Evolutionary conservation across 2,888 invertebrate species (phyloP).

Genomic region (Tetheella fluctuosa): DNA sequence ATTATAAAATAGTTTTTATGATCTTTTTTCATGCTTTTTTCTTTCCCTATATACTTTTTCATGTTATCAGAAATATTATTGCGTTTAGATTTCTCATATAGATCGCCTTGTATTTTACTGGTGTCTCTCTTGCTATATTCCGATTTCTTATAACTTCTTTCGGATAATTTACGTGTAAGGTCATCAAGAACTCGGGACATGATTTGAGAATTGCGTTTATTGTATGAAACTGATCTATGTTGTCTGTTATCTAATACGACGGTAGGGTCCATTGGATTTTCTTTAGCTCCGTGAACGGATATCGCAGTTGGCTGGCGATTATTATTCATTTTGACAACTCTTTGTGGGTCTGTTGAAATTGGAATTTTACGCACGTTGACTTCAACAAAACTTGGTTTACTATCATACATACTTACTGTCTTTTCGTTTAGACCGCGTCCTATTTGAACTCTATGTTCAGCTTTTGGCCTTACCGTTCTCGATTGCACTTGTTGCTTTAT

Average conservation of each 20-base stretch:
- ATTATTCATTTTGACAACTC: constrained; percentile 37
- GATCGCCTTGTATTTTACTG: constrained; percentile 19
- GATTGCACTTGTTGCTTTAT: neutral
- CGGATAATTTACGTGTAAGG: constrained; percentile 35
- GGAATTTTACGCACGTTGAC: constrained; percentile 46
- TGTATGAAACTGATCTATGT: constrained; percentile 15
- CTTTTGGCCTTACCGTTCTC: neutral
- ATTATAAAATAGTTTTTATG: constrained; percentile 16
- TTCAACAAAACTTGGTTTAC: constrained; percentile 39
- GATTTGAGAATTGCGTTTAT: constrained; percentile 6
- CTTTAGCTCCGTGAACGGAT: constrained; percentile 25
- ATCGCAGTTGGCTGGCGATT: constrained; percentile 36
- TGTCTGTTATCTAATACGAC: constrained; percentile 23
- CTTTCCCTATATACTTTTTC: constrained; percentile 48
- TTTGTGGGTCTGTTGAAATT: constrained; percentile 41
- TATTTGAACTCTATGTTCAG: neutral
- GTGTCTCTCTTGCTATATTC: constrained; percentile 43
- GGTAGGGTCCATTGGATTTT: constrained; percentile 29
- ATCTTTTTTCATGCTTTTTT: constrained; percentile 33
- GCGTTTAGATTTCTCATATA: constrained; percentile 35
- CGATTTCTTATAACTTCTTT: constrained; percentile 33
- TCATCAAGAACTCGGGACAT: constrained; percentile 26
- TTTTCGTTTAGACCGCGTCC: constrained; percentile 13
- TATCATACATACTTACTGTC: constrained; percentile 21
- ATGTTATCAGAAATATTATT: constrained; percentile 40